Base-by-base conservation (phyloP, 2,113 vertebrate genomes). In the Riparia riparia region DNA sequence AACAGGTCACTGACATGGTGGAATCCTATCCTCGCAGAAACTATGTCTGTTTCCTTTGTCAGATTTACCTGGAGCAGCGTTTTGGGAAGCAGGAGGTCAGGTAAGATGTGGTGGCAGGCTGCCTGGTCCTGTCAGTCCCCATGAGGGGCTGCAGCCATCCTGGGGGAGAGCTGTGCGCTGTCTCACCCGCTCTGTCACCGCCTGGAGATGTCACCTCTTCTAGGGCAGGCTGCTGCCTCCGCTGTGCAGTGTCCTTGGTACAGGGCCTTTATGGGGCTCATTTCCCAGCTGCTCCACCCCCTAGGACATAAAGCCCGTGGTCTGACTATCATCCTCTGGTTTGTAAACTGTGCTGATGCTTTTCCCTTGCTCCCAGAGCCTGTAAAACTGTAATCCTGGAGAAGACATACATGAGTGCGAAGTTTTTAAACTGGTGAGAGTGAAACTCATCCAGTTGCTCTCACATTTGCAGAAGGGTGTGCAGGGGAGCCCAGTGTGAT, bases 1-100 rank as follows among this genome's bases (percentile, higher is more conserved):
- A 96, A 95, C n/a, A 95, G 83, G 91, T 89, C 74, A 71, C 28
- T 69, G 87, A 6, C 26, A n/a, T 34, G 24, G 56, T 37, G 45
- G 53, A 24, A 45, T 69, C 19, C 42, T 70, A 29, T 26, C 50
- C 34, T 86, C 24, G 12, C 22, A 39, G 65, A 25, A 74, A 14
- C 17, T 7, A 2, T 0, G 3, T 37, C 37, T 65, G 20, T 34
- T 80, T 61, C 21, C 29, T 64, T 44, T 74, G 68, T 79, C 54
- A 71, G n/a, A 3, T 76, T n/a, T n/a, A 82, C 89, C 89, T 69
- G 57, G 49, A 89, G 95, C 81, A 54, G 56, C 0, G 0, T 79
- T 69, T 44, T 1, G 65, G 54, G 72, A 82, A 31, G 41, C 61
- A 24, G 63, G 51, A 68, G 83, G 77, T 44, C 61, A 19, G 49